Percentiles rank a stretch among this genome's conserved stretches.
Evolutionary conservation across 2,888 invertebrate genomes (phyloP).

Genomic region (Exephanes ischioxanthus): DNA sequence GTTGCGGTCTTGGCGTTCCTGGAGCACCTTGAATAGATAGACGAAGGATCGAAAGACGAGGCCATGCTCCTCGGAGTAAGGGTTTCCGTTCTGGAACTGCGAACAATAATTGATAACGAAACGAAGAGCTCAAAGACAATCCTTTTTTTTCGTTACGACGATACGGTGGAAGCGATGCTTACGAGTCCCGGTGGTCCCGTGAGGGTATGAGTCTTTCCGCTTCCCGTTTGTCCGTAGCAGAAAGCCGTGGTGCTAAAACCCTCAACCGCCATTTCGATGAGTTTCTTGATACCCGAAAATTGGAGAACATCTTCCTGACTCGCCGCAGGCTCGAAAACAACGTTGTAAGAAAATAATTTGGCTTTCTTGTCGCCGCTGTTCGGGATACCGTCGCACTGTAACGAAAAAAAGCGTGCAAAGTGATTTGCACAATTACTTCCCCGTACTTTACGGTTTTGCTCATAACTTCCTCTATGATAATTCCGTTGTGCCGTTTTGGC

Average conservation of each 20-base stretch:
- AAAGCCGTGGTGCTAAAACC: conserved; percentile 97
- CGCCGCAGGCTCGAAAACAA: conserved; percentile 96
- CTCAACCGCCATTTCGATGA: conserved; percentile 97
- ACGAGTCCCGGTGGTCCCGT: conserved; percentile 96
- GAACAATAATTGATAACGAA: neutral
- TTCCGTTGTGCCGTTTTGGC: too few species aligned
- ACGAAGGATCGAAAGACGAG: conserved; percentile 96
- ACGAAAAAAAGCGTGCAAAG: too few species aligned
- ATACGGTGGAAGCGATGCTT: conserved; percentile 76
- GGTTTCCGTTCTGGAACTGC: conserved; percentile 89
- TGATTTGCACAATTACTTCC: too few species aligned
- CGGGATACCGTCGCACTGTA: conserved; percentile 76
- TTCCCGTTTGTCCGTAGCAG: conserved; percentile 98
- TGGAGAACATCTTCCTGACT: conserved; percentile 94
- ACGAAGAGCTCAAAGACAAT: neutral
- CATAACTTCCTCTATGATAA: too few species aligned
- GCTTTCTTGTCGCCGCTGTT: conserved; percentile 88
- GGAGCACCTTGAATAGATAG: conserved; percentile 94
- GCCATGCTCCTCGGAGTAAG: conserved; percentile 92
- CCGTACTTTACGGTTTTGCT: too few species aligned
- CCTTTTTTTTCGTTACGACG: neutral
- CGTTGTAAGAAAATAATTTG: conserved; percentile 97
- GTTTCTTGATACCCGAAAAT: conserved; percentile 95
- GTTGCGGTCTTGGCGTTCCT: conserved; percentile 91
- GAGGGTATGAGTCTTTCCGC: conserved; percentile 97